Conservation (phyloP, 2,113 vertebrate species). For the Anguilla rostrata region DNA sequence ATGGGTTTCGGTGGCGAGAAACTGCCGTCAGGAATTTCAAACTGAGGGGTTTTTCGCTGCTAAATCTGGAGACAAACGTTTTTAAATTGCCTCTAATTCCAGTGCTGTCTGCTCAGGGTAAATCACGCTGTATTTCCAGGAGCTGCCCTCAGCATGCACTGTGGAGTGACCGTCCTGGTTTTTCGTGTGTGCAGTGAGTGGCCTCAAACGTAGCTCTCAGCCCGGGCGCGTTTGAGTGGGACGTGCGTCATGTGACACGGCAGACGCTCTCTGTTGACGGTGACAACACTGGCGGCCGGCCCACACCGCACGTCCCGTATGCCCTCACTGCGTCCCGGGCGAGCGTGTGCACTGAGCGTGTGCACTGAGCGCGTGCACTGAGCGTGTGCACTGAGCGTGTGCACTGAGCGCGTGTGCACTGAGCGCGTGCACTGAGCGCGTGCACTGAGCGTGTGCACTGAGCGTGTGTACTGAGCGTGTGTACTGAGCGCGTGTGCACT, state of each 20-base stretch:
- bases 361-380: neutral
- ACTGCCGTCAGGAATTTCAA: conserved; percentile 3
- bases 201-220: neutral
- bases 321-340: neutral
- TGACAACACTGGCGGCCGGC: neutral
- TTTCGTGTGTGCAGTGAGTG: neutral
- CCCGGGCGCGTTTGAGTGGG: neutral
- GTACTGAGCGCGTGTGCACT: too few species aligned
- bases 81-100: neutral
- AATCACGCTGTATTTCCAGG: neutral
- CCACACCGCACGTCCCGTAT: neutral
- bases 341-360: neutral
- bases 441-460: too few species aligned
- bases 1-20: neutral
- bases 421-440: too few species aligned
- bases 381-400: too few species aligned
- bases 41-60: neutral
- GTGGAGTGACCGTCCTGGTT: neutral
- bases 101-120: neutral
- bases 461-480: too few species aligned
- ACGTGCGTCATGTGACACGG: too few species aligned
- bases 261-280: neutral
- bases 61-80: neutral
- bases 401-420: too few species aligned
- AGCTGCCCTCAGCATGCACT: neutral